Conservation (phyloP, 1,140 invertebrate genomes). For the Penaeus vannamei region DNA sequence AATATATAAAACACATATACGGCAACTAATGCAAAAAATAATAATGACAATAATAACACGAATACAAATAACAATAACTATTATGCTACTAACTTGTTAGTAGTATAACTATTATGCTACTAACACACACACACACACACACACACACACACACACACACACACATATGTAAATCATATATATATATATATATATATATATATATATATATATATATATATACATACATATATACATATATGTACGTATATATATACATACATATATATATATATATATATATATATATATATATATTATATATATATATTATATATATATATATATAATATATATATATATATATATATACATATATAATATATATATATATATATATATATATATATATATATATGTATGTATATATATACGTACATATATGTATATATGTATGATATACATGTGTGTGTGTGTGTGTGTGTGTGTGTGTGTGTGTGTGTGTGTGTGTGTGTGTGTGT, state of each 20-base stretch:
- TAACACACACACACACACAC: too few species aligned
- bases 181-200: neutral
- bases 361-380: constrained; percentile 17
- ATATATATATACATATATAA: neutral
- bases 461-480: too few species aligned
- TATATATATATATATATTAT: constrained; percentile 11
- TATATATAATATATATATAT: constrained; percentile 10
- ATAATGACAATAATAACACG: too few species aligned
- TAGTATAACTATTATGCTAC: too few species aligned
- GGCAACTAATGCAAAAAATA: too few species aligned
- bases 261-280: constrained; percentile 11
- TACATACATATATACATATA: neutral
- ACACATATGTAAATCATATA: neutral
- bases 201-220: neutral
- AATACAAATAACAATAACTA: too few species aligned
- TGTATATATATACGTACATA: neutral
- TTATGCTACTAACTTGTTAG: too few species aligned
- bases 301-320: neutral
- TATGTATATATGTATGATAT: neutral
- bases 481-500: too few species aligned
- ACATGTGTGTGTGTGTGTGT: neutral
- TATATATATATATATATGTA: constrained; percentile 24
- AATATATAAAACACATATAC: too few species aligned
- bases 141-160: too few species aligned
- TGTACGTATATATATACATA: neutral